A percentile compares a stretch with the other conserved stretches of the same genome.
These are phyloP conservation scores for Aldabrachelys gigantea DNA, from an alignment of 2,113 vertebrate genomes.

Conservation along the genomic window DNA sequence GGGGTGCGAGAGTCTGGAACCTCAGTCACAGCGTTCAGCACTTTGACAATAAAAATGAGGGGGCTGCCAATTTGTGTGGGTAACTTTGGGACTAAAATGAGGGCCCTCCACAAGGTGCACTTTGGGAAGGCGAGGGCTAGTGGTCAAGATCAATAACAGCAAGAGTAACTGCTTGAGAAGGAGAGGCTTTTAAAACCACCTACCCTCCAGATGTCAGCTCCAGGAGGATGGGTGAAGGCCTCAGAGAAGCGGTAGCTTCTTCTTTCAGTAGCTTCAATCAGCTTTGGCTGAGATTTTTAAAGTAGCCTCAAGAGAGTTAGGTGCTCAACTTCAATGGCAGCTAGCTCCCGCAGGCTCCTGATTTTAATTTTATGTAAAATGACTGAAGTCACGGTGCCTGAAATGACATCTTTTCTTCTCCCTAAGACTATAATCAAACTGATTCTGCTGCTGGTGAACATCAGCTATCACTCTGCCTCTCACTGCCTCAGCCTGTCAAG, in stretches of 20 bases:
- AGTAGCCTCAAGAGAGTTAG: not conserved
- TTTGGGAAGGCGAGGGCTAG: not conserved
- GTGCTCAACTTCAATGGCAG: not conserved
- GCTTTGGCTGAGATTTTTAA: not conserved
- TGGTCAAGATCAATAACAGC: not conserved
- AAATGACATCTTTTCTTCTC: not conserved
- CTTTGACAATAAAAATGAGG: not conserved
- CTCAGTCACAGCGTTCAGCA: not conserved
- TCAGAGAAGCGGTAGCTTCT: not conserved
- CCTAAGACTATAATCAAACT: not conserved
- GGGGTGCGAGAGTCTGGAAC: not conserved
- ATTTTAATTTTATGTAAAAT: not conserved
- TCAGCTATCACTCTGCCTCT: not conserved
- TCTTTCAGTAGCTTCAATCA: not conserved
- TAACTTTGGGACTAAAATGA: not conserved
- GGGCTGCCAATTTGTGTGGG: fast-evolving
- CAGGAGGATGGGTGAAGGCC: not conserved
- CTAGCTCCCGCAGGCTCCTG: fast-evolving
- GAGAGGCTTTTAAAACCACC: not conserved
- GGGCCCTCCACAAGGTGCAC: not conserved
- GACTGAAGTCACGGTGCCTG: not conserved
- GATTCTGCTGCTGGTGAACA: not conserved
- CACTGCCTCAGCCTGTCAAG: not conserved
- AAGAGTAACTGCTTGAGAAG: not conserved
- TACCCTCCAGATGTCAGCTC: fast-evolving